These are phyloP conservation scores for Micronisus gabar DNA, from an alignment of 2,113 vertebrate species.

Conservation along the genomic window DNA sequence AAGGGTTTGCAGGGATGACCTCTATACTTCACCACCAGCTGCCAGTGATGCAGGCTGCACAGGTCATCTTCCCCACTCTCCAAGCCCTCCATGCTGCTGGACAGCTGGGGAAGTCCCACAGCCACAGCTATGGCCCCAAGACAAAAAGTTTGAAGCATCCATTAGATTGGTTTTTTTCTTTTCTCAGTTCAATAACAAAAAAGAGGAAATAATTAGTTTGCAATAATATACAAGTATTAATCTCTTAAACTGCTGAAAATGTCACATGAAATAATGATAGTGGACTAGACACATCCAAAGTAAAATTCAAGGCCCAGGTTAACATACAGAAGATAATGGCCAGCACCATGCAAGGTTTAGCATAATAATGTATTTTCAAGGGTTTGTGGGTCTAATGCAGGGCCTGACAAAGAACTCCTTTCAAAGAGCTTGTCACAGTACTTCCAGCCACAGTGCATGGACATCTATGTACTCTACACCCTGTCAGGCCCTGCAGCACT, in stretches of 20 bases:
- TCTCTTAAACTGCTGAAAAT: not conserved
- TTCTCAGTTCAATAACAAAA: not conserved
- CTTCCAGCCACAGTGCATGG: not conserved
- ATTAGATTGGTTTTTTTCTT: not conserved
- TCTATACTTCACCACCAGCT: not conserved
- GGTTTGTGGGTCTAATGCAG: not conserved
- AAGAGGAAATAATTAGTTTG: not conserved
- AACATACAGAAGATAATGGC: not conserved
- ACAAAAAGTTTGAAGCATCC: not conserved
- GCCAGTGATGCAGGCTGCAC: not conserved
- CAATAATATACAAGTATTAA: not conserved
- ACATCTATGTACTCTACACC: not conserved
- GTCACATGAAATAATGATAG: not conserved
- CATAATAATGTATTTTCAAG: not conserved
- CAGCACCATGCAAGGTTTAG: not conserved
- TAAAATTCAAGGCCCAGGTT: not conserved
- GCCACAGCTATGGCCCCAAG: not conserved
- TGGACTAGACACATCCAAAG: not conserved
- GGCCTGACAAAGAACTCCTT: not conserved
- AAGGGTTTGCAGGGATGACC: not conserved
- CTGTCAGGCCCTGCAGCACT: not conserved
- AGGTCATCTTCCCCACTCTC: not conserved
- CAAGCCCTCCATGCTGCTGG: not conserved
- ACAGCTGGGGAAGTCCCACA: accelerated
- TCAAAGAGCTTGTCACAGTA: not conserved